A percentile compares a stretch with the other conserved stretches of the same genome.
Conservation (phyloP, 53 echinoderm and acorn worm species). For the Patiria pectinifera region DNA sequence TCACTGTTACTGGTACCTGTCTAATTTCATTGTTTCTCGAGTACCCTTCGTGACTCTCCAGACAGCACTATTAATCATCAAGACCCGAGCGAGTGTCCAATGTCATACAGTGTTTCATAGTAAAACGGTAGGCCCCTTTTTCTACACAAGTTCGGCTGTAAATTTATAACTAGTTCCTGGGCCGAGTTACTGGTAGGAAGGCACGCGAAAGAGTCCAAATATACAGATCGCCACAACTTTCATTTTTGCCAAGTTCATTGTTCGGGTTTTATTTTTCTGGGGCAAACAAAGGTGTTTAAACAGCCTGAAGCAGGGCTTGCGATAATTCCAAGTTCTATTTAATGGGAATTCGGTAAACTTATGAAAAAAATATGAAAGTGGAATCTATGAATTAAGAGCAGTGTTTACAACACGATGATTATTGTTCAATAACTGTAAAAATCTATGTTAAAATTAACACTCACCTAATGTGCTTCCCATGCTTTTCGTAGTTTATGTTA, state of each 20-base stretch:
- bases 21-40: not conserved
- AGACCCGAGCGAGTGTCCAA: not conserved
- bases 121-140: not conserved
- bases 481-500: too few relatives aligned
- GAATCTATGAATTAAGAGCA: not conserved
- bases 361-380: not conserved
- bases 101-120: not conserved
- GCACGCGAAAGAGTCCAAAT: not conserved
- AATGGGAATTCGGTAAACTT: not conserved
- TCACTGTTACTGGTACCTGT: conserved; percentile 29
- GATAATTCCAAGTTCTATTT: not conserved
- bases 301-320: conserved; percentile 13
- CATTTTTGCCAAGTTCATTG: not conserved
- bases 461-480: too few relatives aligned
- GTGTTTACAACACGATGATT: too few relatives aligned
- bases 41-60: not conserved
- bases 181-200: conserved; percentile 32
- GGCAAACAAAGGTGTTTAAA: conserved; percentile 13
- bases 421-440: too few relatives aligned
- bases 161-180: not conserved
- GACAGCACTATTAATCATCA: not conserved
- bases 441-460: too few relatives aligned
- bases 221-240: not conserved
- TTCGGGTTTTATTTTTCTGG: not conserved
- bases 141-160: not conserved